Base-by-base conservation (phyloP, 2,113 vertebrate species). In the Melierax canorus region DNA sequence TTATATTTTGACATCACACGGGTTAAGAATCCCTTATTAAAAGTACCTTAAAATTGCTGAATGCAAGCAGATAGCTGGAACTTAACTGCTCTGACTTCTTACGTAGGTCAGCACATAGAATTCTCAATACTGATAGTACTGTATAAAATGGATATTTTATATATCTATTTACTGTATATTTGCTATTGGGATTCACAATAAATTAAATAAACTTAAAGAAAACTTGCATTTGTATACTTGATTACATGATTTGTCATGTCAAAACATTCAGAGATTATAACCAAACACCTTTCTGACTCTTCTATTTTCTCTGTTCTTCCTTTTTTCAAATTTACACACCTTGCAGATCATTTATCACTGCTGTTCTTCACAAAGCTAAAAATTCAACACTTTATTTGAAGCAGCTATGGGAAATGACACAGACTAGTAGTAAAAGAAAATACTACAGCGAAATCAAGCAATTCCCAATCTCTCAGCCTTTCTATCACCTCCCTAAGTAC, bases 161-260 rank as follows among this genome's bases (percentile, higher is more conserved):
- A 32, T 94, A 91, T 88, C 91, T 97, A 86, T 94, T 95, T 96
- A 97, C 89, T 96, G 93, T 97, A 96, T 92, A 96, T 97, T 97
- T 97, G 95, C 88, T 91, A 96, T 76, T 94, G 19, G 29, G 72
- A 95, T 90, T 95, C 85, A 92, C 92, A 94, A 74, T 96, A 97
- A 97, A 92, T 97, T 97, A 97, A 97, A 82, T 89, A 89, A 97
- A 94, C 79, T 19, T 71, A 78, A 59, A 92, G 56, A 95, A 92
- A 63, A 90, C 29, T 45, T 59, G 64, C 15, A 30, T 23, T 56
- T 41, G 29, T 74, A 19, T 59, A 14, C 2, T 73, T 86, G 17
- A 45, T 92, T 73, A 68, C 62, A 20, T 50, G 34, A 15, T 2
- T 39, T 48, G 20, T 51, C 69, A 60, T 0, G 0, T 15, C n/a